These are phyloP conservation scores for Tichodroma muraria DNA, from an alignment of 2,113 vertebrate genomes.

Conservation along the genomic window DNA sequence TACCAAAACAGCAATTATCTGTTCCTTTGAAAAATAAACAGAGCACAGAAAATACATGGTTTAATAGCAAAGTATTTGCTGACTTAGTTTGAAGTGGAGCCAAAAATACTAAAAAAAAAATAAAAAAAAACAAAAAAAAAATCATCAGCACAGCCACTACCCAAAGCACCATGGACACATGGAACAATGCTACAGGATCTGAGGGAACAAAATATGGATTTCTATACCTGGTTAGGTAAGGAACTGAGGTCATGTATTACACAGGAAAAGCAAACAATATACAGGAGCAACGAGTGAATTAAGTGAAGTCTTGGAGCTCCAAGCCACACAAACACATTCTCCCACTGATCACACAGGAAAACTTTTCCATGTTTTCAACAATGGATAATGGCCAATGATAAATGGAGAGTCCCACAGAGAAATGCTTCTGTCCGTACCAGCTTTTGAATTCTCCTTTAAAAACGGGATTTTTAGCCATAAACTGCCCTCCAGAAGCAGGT, in stretches of 20 bases:
- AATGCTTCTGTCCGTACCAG: background rate
- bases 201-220: background rate
- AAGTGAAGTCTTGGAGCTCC: background rate
- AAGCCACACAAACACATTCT: background rate
- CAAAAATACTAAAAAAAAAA: constrained; percentile 79
- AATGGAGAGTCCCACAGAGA: background rate
- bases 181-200: background rate
- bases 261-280: background rate
- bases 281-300: background rate
- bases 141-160: constrained; percentile 47
- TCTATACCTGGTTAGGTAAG: background rate
- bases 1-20: constrained; percentile 51
- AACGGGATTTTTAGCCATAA: background rate
- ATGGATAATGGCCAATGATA: background rate
- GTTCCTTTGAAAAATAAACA: constrained; percentile 46
- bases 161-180: background rate
- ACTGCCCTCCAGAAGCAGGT: background rate
- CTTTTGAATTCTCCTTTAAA: background rate
- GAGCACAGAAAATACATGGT: constrained; percentile 49
- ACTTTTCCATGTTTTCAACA: background rate
- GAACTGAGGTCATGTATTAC: background rate
- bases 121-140: constrained; percentile 75
- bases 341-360: background rate
- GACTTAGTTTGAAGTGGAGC: constrained; percentile 76
- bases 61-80: constrained; percentile 78